A percentile compares a stretch with the other conserved stretches of the same genome.
phyloP scores from a whole-genome alignment of 2,888 invertebrate genomes.

The Drosophila atroscutellata region DNA sequence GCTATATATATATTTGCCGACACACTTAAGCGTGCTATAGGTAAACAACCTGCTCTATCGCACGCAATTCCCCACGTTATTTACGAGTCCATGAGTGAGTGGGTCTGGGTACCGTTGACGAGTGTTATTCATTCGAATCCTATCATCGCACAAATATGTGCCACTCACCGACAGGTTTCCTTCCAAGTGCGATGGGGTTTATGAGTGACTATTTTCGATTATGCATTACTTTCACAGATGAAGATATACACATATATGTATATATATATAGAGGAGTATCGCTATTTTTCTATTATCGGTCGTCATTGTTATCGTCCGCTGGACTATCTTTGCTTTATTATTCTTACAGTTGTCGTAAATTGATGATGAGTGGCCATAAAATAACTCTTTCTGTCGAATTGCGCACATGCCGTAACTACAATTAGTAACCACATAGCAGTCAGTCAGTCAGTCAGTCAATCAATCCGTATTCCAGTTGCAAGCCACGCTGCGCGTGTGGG shows the following conservation, averaged over 20 bases:
- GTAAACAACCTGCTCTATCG: constrained; percentile 20
- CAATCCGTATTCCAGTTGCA: constrained; percentile 20
- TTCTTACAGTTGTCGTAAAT: constrained; percentile 4
- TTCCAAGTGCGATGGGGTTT: background rate
- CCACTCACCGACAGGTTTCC: constrained; percentile 26
- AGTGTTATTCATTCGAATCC: constrained; percentile 17
- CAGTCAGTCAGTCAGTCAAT: constrained; percentile 26
- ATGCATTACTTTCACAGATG: constrained; percentile 38
- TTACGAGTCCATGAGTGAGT: constrained; percentile 25
- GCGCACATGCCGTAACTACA: constrained; percentile 17
- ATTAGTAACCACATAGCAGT: constrained; percentile 38
- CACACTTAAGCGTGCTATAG: constrained; percentile 19
- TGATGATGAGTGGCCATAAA: constrained; percentile 6
- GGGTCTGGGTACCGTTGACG: constrained; percentile 9
- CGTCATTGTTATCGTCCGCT: constrained; percentile 20
- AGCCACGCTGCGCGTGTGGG: constrained; percentile 45
- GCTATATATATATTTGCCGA: background rate
- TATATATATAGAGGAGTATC: background rate
- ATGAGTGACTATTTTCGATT: constrained; percentile 21
- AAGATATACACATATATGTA: background rate
- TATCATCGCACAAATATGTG: constrained; percentile 63
- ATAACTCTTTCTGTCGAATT: background rate
- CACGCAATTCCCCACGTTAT: constrained; percentile 23
- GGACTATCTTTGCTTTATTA: constrained; percentile 27
- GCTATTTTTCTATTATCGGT: constrained; percentile 20